phyloP scores from a whole-genome alignment of 2,113 vertebrate genomes.

The Eurystomus gularis region DNA sequence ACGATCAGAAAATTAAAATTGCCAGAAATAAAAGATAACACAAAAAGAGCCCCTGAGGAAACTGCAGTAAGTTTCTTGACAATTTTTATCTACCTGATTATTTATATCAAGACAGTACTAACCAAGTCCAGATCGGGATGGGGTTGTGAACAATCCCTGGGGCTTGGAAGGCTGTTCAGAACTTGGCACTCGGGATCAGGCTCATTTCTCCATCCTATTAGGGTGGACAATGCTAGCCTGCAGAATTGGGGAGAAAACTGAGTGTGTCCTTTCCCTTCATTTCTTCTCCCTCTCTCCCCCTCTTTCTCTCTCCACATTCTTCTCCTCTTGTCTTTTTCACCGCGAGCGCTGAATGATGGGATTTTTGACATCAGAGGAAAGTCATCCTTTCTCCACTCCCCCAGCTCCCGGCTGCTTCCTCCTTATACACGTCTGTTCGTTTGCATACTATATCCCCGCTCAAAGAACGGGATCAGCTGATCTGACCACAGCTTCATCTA shows the following conservation, averaged over 20 bases:
- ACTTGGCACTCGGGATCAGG: conserved; percentile 12
- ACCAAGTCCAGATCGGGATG: conserved; percentile 63
- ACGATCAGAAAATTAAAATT: not conserved
- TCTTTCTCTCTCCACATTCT: conserved; percentile 53
- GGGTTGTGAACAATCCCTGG: conserved; percentile 16
- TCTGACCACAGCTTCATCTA: not conserved
- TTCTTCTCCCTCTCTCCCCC: not conserved
- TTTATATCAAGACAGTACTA: conserved; percentile 60
- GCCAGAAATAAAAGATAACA: not conserved
- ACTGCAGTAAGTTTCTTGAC: conserved; percentile 42
- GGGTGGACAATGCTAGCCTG: not conserved
- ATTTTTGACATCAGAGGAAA: conserved; percentile 65
- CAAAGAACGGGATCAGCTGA: not conserved
- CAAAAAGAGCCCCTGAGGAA: conserved; percentile 33
- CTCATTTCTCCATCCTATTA: conserved; percentile 5
- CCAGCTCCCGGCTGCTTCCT: conserved; percentile 43
- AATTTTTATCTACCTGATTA: conserved; percentile 44
- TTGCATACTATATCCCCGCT: not conserved
- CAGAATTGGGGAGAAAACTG: not conserved
- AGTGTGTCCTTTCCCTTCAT: not conserved
- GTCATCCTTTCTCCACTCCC: conserved; percentile 52
- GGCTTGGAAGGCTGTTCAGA: conserved; percentile 39
- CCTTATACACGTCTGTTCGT: not conserved
- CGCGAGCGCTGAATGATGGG: conserved; percentile 62
- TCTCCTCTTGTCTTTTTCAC: conserved; percentile 55